phyloP scores from a whole-genome alignment of 2,888 invertebrate genomes.

The Tolmerus cingulatus region DNA sequence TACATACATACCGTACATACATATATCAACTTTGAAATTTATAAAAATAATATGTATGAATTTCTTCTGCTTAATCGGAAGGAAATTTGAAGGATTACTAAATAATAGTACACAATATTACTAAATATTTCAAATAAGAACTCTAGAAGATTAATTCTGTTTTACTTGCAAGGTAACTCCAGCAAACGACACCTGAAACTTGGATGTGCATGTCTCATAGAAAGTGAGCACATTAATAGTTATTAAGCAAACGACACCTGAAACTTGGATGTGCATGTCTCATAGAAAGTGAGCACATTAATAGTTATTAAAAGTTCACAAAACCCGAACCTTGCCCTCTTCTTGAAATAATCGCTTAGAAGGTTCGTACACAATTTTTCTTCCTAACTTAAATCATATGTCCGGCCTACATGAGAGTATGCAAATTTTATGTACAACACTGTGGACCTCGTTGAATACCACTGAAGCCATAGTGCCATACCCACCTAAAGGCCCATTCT shows the following conservation, averaged over 20 bases:
- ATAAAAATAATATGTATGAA: not conserved
- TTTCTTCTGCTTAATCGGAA: not conserved
- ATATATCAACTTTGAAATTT: no score
- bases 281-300: not conserved
- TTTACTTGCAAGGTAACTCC: not conserved
- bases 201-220: not conserved
- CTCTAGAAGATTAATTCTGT: not conserved
- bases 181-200: not conserved
- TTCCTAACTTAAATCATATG: not conserved
- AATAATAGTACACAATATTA: no score
- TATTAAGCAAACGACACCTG: not conserved
- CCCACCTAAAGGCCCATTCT: not conserved
- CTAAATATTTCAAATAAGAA: no score
- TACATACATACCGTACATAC: no score
- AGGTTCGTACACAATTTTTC: not conserved
- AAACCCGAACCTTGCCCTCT: not conserved
- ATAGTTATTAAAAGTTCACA: not conserved
- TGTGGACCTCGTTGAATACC: not conserved
- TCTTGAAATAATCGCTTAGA: not conserved
- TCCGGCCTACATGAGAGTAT: not conserved
- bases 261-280: not conserved
- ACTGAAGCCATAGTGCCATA: not conserved
- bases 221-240: not conserved
- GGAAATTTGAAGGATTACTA: no score
- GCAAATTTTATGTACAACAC: not conserved